Evolutionary conservation across 2,113 vertebrate genomes (phyloP).

Genomic region (Todiramphus chloris): DNA sequence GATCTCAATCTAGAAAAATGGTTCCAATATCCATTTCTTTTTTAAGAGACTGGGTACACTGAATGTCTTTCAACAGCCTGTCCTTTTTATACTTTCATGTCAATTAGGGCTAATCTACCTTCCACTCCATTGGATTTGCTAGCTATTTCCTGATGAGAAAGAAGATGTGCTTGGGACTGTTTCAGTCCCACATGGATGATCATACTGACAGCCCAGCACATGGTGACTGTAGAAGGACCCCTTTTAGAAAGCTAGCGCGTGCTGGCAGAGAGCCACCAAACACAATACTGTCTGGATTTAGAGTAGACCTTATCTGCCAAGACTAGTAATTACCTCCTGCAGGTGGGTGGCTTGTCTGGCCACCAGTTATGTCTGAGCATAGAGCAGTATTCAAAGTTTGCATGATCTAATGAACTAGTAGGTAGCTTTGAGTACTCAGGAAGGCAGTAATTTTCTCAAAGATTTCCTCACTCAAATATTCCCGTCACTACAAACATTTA

Average conservation of each 20-base stretch:
- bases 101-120: neutral
- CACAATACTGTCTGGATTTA: neutral
- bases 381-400: neutral
- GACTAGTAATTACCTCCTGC: neutral
- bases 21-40: neutral
- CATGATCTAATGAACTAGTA: neutral
- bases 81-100: neutral
- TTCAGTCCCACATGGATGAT: neutral
- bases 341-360: neutral
- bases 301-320: neutral
- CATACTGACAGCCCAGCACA: neutral
- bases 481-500: neutral
- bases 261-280: slow-evolving; percentile 11
- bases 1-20: neutral
- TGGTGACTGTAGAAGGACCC: neutral
- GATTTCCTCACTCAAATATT: neutral
- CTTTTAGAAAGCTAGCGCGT: neutral
- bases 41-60: neutral
- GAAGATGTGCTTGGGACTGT: neutral
- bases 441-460: neutral
- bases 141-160: neutral
- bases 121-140: neutral
- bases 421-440: neutral
- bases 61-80: neutral
- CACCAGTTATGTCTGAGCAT: neutral